These are phyloP conservation scores for Gallinago jamesoni DNA, from an alignment of 2,113 vertebrate genomes.

Conservation along the genomic window DNA sequence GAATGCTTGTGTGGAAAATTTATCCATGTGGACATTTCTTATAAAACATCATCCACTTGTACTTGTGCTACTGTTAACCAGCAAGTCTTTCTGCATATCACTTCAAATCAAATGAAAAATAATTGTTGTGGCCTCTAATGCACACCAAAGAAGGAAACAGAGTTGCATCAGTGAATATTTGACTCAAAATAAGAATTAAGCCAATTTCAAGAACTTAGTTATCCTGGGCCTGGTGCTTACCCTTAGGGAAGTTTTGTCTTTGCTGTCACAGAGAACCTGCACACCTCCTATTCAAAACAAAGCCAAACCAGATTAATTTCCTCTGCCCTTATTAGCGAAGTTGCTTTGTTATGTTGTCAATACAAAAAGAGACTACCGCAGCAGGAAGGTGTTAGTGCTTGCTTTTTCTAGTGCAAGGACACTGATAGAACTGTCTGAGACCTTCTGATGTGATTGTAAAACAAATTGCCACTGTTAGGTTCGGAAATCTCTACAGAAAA, in stretches of 20 bases:
- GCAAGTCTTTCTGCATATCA: background rate
- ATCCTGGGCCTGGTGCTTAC: background rate
- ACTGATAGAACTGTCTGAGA: background rate
- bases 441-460: background rate
- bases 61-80: background rate
- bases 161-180: background rate
- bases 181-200: background rate
- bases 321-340: background rate
- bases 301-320: background rate
- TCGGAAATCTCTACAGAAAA: background rate
- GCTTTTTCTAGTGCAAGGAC: background rate
- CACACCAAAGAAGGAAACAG: background rate
- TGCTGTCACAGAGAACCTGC: background rate
- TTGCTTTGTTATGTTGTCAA: background rate
- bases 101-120: conserved; percentile 12
- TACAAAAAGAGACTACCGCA: background rate
- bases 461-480: background rate
- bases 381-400: background rate
- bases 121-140: background rate
- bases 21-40: background rate
- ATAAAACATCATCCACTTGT: background rate
- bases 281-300: background rate
- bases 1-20: background rate
- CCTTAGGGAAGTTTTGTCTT: background rate
- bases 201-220: background rate